These are phyloP conservation scores for Yoshiicerus persimilis DNA, from an alignment of 1,140 invertebrate genomes.

Conservation along the genomic window DNA sequence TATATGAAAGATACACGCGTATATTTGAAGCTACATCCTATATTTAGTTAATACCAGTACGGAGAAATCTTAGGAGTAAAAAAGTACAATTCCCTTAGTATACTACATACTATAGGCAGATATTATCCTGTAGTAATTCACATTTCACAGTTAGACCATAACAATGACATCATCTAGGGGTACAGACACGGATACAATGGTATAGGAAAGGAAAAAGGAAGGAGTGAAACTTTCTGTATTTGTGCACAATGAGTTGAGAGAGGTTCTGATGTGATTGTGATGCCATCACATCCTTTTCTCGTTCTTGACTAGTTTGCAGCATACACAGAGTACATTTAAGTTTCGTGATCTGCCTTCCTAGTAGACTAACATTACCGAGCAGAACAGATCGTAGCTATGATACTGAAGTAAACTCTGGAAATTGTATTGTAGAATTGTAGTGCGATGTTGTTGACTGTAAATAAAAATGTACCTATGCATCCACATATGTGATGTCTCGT, in stretches of 20 bases:
- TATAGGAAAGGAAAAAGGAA: not conserved
- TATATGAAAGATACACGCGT: not conserved
- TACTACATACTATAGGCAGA: not conserved
- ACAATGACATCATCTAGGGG: not conserved
- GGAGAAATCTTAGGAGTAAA: not conserved
- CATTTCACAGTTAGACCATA: not conserved
- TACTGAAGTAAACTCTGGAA: not conserved
- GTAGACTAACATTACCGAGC: not conserved
- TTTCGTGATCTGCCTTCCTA: not conserved
- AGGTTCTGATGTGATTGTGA: not conserved
- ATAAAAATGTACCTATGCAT: not conserved
- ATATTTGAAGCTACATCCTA: not conserved
- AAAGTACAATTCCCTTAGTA: not conserved
- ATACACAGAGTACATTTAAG: not conserved
- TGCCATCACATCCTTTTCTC: constrained; percentile 2
- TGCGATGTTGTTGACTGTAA: not conserved
- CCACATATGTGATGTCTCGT: not conserved
- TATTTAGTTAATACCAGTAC: not conserved
- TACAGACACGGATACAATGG: not conserved
- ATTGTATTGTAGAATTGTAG: not conserved
- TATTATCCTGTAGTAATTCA: not conserved
- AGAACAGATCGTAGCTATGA: not conserved
- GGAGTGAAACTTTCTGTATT: not conserved
- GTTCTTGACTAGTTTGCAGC: not conserved
- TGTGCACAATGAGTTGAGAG: not conserved